Conservation (phyloP, 2,888 invertebrate genomes). For the Rhabditophanes sp. region DNA sequence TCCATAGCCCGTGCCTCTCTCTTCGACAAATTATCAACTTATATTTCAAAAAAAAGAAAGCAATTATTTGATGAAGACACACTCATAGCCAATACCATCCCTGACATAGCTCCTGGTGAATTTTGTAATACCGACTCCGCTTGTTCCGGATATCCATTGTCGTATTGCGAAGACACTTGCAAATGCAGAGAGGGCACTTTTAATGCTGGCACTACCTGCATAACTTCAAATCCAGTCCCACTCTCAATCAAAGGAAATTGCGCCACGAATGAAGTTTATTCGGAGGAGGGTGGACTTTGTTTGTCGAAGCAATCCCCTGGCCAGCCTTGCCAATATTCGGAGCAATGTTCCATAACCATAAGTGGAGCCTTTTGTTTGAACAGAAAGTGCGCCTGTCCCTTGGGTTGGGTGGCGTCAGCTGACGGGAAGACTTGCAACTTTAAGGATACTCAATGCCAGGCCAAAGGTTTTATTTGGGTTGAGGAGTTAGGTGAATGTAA, state of each 20-base stretch:
- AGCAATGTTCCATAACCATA: constrained; percentile 41
- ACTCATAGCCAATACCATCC: neutral
- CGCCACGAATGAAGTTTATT: constrained; percentile 36
- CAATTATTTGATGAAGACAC: too few species aligned
- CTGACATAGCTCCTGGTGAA: constrained; percentile 5
- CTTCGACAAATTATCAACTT: too few species aligned
- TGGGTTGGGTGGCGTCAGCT: constrained; percentile 36
- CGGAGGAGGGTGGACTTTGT: constrained; percentile 41
- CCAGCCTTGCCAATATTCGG: constrained; percentile 43
- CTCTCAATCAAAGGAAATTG: constrained; percentile 26
- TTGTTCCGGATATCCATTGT: constrained; percentile 42
- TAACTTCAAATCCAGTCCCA: constrained; percentile 17
- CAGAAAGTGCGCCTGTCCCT: constrained; percentile 36
- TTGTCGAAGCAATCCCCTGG: too few species aligned
- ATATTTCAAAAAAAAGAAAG: too few species aligned
- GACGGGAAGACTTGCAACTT: constrained; percentile 38
- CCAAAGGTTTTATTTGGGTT: constrained; percentile 41
- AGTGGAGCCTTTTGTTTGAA: constrained; percentile 39
- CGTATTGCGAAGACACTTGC: constrained; percentile 40
- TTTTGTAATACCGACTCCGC: constrained; percentile 31
- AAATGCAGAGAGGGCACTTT: constrained; percentile 36
- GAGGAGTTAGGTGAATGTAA: constrained; percentile 41
- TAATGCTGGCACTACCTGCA: constrained; percentile 42
- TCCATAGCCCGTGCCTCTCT: too few species aligned
- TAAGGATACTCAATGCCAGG: constrained; percentile 36